Evolutionary conservation across 1,140 invertebrate species (phyloP), one percentile per base, ranked within the genome.

Genomic region (Drosophila virilis): DNA sequence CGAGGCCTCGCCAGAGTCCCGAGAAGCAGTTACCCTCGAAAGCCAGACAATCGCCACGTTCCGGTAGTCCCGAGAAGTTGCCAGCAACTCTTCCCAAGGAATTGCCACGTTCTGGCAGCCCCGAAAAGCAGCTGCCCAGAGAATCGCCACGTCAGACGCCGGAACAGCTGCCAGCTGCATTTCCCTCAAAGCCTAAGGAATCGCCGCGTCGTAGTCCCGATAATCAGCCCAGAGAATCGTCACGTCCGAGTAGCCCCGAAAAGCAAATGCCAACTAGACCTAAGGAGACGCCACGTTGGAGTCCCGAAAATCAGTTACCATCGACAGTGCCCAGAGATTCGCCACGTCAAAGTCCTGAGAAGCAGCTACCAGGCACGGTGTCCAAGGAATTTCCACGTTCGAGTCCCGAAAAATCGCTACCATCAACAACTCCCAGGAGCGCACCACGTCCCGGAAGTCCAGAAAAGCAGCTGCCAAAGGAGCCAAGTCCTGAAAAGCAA

Each of bases 321-420:
- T 52, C 50, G 10, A n/a, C 50, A 9, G 50, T 2, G 28, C 58
- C 72, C 5, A 75, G 37, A 28, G 58, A 65, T 2, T 32, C 48
- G 13, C 78, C 62, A 8, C 73, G 78, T 4, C 59, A 66, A 22
- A 68, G 69, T 9, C 59, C 79, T 0, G 75, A 75, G 7, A 78
- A 67, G 17, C 13, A 60, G 37, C 32, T 48, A 15, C 43, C 58
- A 37, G 51, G 12, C n/a, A 50, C 9, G 1, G 9, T 50, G 5
- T 8, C 3, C 4, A 50, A 32, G 17, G 46, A 33, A 7, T 37
- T 37, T 17, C 22, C 22, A 10, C 50, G 45, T 2, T 15, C 13
- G 9, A 46, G 45, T 42, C 40, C 40, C 3, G 13, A 42, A 13
- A 13, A 43, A 15, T 15, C 42, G 13, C 13, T 28, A 28, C 22